Evolutionary conservation across 2,888 invertebrate genomes (phyloP).

Genomic region (Pristionchus arcanus): DNA sequence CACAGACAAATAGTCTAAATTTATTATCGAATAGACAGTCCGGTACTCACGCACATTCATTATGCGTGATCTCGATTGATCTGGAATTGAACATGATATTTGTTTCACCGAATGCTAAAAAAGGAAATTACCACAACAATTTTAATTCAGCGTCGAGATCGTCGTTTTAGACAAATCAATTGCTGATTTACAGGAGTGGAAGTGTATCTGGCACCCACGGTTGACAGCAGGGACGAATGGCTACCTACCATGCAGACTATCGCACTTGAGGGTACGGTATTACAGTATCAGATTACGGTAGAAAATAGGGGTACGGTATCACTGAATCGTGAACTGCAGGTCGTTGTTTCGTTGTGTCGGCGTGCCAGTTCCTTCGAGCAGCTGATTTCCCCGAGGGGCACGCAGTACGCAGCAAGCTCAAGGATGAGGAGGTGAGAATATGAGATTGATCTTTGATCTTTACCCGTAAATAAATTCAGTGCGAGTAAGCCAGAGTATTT

Average conservation of each 20-base stretch:
- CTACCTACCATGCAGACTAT: slow-evolving; percentile 75
- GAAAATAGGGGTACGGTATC: not conserved
- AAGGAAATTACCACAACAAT: not conserved
- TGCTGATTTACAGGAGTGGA: slow-evolving; percentile 66
- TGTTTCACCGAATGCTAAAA: not conserved
- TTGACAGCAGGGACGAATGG: slow-evolving; percentile 76
- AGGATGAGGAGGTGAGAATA: slow-evolving; percentile 61
- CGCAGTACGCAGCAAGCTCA: slow-evolving; percentile 62
- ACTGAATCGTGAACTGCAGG: not conserved
- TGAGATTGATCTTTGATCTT: not conserved
- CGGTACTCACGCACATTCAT: not conserved
- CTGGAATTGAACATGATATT: not conserved
- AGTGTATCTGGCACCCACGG: slow-evolving; percentile 76
- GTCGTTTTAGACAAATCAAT: not conserved
- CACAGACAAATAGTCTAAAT: no score
- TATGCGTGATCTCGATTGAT: not conserved
- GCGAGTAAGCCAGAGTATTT: no score
- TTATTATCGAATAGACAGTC: not conserved
- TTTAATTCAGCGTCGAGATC: not conserved
- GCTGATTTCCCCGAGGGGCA: slow-evolving; percentile 72
- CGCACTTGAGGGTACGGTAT: slow-evolving; percentile 70
- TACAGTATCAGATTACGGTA: not conserved
- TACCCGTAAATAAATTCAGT: no score
- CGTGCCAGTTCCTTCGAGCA: slow-evolving; percentile 72
- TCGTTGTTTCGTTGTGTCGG: slow-evolving; percentile 75